Base-by-base conservation (phyloP, 2,888 invertebrate species). In the Ferrisia virgata region DNA sequence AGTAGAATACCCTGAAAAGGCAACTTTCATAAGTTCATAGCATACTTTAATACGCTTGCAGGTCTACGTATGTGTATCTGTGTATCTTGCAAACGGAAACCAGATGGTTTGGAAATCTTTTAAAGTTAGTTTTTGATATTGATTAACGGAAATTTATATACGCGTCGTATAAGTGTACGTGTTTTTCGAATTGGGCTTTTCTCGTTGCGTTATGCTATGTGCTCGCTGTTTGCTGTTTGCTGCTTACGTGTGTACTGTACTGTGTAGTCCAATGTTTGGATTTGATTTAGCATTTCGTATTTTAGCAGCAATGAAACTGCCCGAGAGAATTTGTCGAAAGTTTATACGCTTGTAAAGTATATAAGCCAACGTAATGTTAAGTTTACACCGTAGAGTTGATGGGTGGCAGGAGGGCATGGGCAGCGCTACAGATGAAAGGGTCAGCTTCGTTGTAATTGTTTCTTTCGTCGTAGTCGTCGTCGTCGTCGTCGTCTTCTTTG, bases 101-200 rank as follows among this genome's bases (percentile, higher is more conserved):
- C 72, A 76, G 72, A 76, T 76, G 72, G 72, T 76, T 76, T 76
- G 36, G 72, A 76, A 76, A 76, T 76, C 72, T 76, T n/a, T 76
- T 69, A 69, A 31, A 36, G 36, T 36, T 36, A 36, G 33, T 36
- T 76, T 76, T 76, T 36, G 18, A 76, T 76, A 64, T 64, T 64
- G 64, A 64, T 64, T 64, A 64, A 64, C 64, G 64, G 64, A 64
- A 64, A 64, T 64, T 64, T 64, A 64, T 64, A 53, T 22, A 22
- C 28, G 64, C 18, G 15, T 64, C 28, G 28, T 64, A 53, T 22
- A 22, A 15, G 64, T 28, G 15, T 64, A 64, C 64, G 64, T 64
- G 64, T 64, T 64, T 64, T 64, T 28, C 58, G 5, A 53, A 4
- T 58, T n/a, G 58, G 3, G 11, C 58, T 58, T 58, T 47, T 3